Conservation (phyloP, 2,797 vertebrate genomes). For the Characodon lateralis region DNA sequence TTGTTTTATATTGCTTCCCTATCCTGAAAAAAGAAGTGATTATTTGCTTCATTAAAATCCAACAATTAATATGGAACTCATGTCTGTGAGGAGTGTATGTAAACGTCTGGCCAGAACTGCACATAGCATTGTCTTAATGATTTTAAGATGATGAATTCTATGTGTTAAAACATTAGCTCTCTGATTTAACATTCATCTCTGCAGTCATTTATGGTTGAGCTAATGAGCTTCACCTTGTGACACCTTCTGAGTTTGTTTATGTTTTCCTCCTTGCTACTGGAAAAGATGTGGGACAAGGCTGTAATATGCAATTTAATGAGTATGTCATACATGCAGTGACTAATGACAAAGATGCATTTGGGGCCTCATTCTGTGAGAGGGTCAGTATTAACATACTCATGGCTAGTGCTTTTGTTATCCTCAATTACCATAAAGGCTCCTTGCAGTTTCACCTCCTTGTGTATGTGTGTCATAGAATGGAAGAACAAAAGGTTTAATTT, state of each 20-base stretch:
- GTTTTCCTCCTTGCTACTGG: slow-evolving; percentile 55
- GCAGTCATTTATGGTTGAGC: slow-evolving; percentile 44
- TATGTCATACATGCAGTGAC: slow-evolving; percentile 41
- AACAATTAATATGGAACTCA: background rate
- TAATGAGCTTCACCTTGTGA: slow-evolving; percentile 58
- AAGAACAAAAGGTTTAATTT: background rate
- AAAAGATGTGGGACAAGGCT: slow-evolving; percentile 21
- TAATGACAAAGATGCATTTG: slow-evolving; percentile 66
- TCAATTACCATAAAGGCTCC: slow-evolving; percentile 40
- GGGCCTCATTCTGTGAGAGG: slow-evolving; percentile 49
- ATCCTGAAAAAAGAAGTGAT: background rate
- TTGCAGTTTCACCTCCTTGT: slow-evolving; percentile 8
- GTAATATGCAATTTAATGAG: slow-evolving; percentile 67
- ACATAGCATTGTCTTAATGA: background rate
- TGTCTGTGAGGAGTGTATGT: background rate
- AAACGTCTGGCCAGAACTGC: background rate
- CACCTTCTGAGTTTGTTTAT: slow-evolving; percentile 55
- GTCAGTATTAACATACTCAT: slow-evolving; percentile 41
- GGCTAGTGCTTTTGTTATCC: slow-evolving; percentile 14
- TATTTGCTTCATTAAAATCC: background rate
- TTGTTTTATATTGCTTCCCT: background rate
- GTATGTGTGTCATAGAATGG: slow-evolving; percentile 6
- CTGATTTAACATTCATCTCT: slow-evolving; percentile 36
- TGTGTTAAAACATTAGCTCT: slow-evolving; percentile 2
- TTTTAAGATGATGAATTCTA: background rate